Conservation (phyloP, 2,113 vertebrate species). For the Callipepla squamata region DNA sequence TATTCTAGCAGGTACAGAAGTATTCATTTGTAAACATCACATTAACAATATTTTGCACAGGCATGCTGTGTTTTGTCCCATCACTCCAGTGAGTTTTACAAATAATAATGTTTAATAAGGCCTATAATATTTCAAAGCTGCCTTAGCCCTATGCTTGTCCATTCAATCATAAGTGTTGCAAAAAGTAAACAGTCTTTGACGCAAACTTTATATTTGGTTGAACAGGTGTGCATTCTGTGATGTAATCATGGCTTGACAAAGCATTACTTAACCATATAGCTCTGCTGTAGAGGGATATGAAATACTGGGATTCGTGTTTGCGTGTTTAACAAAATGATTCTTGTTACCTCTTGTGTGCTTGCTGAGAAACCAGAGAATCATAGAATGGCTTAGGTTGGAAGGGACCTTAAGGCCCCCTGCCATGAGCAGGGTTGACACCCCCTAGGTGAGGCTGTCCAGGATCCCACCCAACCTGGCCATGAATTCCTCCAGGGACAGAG, state of each 20-base stretch:
- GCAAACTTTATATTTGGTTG: not conserved
- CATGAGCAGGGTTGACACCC: too few relatives aligned
- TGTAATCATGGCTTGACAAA: constrained; percentile 8
- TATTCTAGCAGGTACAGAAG: not conserved
- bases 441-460: too few relatives aligned
- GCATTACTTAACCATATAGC: not conserved
- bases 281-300: not conserved
- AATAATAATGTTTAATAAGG: not conserved
- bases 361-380: not conserved
- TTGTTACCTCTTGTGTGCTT: not conserved
- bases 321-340: not conserved
- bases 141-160: not conserved
- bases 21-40: not conserved
- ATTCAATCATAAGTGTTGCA: not conserved
- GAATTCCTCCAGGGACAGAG: too few relatives aligned
- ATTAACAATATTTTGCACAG: not conserved
- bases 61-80: not conserved
- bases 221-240: not conserved
- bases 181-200: not conserved
- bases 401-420: too few relatives aligned
- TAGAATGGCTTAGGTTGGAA: too few relatives aligned
- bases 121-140: not conserved
- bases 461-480: too few relatives aligned
- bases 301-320: not conserved
- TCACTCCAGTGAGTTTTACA: not conserved